These are phyloP conservation scores for Sphaerophoria taeniata DNA, from an alignment of 2,888 invertebrate species.

Conservation along the genomic window DNA sequence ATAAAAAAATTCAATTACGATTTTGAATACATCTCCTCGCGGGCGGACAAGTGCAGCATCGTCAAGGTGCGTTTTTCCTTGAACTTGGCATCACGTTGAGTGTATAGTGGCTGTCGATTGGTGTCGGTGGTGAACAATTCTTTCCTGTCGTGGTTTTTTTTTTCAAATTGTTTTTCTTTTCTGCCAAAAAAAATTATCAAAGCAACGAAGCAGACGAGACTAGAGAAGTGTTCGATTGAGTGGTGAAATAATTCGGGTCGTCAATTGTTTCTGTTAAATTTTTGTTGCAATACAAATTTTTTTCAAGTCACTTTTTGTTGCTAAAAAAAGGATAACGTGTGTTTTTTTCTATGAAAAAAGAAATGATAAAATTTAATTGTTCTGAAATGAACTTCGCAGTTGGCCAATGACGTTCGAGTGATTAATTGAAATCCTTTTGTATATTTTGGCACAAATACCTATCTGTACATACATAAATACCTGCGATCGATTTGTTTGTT, in stretches of 20 bases:
- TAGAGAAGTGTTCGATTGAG: too few relatives aligned
- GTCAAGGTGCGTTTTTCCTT: constrained; percentile 41
- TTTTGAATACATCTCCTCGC: constrained; percentile 6
- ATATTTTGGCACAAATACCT: neutral
- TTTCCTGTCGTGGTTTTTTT: neutral
- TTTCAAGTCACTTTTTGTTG: too few relatives aligned
- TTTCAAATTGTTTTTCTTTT: neutral
- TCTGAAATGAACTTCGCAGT: constrained; percentile 1
- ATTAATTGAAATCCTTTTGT: constrained; percentile 23
- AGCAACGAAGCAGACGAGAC: neutral
- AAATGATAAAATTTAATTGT: neutral
- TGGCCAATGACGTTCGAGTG: constrained; percentile 13
- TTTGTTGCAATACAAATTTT: too few relatives aligned
- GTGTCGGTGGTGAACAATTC: constrained; percentile 26
- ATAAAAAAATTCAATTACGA: constrained; percentile 11
- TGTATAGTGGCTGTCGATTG: neutral
- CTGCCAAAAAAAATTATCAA: constrained; percentile 22
- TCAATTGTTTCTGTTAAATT: too few relatives aligned
- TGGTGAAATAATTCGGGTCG: too few relatives aligned
- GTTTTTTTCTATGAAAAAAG: constrained; percentile 6
- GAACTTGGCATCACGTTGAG: constrained; percentile 31
- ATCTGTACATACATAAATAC: neutral
- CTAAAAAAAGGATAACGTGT: too few relatives aligned
- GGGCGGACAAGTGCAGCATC: constrained; percentile 22
- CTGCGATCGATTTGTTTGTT: constrained; percentile 27